These are phyloP conservation scores for Mus caroli DNA, from an alignment of 2,797 vertebrate species.

Conservation along the genomic window DNA sequence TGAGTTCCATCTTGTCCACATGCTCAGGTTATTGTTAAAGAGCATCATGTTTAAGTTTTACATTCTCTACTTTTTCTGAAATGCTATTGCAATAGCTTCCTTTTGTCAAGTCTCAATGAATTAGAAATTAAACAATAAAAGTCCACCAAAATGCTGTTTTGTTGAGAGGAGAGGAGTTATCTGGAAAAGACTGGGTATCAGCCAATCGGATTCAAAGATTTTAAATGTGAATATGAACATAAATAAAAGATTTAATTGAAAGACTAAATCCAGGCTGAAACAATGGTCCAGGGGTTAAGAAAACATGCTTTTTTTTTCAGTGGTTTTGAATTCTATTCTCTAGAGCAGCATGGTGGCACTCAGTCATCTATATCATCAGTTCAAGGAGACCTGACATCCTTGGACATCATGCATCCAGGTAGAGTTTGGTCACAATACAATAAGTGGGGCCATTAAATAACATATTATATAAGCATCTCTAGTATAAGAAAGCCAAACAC, in stretches of 20 bases:
- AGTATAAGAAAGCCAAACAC: background rate
- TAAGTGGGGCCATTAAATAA: background rate
- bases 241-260: background rate
- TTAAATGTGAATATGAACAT: background rate
- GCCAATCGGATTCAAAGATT: background rate
- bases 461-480: background rate
- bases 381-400: fast-evolving
- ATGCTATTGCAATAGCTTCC: background rate
- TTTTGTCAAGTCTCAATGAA: background rate
- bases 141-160: background rate
- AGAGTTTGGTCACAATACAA: background rate
- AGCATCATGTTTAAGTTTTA: background rate
- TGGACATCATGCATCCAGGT: background rate
- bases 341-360: too few species aligned
- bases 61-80: background rate
- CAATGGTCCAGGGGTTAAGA: fast-evolving
- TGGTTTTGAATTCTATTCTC: background rate
- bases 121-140: background rate
- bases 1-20: background rate
- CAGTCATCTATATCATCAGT: background rate
- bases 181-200: background rate
- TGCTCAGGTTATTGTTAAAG: background rate
- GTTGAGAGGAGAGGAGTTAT: background rate
- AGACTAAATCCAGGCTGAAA: background rate
- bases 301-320: too few species aligned